Base-by-base conservation (phyloP, 2,888 invertebrate genomes). In the Heliconius erato region DNA sequence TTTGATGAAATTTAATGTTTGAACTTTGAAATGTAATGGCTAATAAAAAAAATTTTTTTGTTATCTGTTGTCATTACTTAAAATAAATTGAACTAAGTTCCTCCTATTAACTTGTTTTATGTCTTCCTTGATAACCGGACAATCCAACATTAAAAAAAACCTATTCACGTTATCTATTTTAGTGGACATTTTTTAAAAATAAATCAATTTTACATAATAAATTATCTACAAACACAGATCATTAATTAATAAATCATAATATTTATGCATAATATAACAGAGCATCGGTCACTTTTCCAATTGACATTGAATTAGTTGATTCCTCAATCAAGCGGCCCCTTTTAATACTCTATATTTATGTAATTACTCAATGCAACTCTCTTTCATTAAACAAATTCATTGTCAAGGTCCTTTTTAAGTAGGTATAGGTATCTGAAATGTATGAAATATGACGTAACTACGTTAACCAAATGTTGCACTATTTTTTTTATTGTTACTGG, bases 301-400 rank as follows among this genome's bases (percentile, higher is more conserved):
- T 95, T 95, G 93, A 92, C 92, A 94, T 94, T 94, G 91, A 95
- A 95, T 94, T 94, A 92, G 85, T 85, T 90, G 86, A 94, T 94
- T 95, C 92, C 90, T 92, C 94, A 95, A 94, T 95, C 91, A 94
- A 92, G 88, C 89, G 69, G 85, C 90, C 92, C 93, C 90, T 89
- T 85, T 87, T 86, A 85, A 86, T 87, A 88, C 84, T 85, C 85
- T 82, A 87, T 87, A 87, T 90, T 91, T 91, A 90, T 90, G 90
- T 91, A 83, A 91, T 92, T 91, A 89, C 35, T 49, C 32, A 76
- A 63, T 68, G 78, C 82, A 77, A 84, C 77, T 84, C 77, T 81
- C 82, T 83, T 81, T 81, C 72, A 85, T 83, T 83, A 74, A 79
- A 81, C 78, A 69, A 83, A 82, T 84, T 85, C 85, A 85, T 80